Base-by-base conservation (phyloP, 2,888 invertebrate species). In the Isoperla grammatica region DNA sequence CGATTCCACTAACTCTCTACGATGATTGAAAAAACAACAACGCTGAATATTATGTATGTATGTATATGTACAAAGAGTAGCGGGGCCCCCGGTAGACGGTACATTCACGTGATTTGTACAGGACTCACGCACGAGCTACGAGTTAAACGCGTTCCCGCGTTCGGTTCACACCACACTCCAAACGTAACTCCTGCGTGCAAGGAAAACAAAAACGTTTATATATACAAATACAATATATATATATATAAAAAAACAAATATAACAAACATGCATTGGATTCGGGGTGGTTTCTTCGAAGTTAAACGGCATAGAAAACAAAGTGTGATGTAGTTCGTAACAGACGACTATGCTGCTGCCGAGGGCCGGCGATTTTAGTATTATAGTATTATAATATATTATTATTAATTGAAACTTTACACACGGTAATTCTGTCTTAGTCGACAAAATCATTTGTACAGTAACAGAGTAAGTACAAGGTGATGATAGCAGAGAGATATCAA, bases 381-480 rank as follows among this genome's bases (percentile, higher is more conserved):
- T 40, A 40, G n/a, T 40, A 40, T 40, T 40, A 40, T 40, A 6
- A 29, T 29, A 40, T 40, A 40, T 40, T 40, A 45, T 45, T 45
- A 45, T n/a, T 45, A 45, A 45, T 45, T 45, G 45, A 45, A 45
- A 45, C 45, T 45, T 45, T 45, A 45, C 45, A 45, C 45, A 17
- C 45, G 45, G 45, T n/a, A 45, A 45, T 45, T 17, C 19, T 19
- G 45, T 45, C 42, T 13, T 40, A 40, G 42, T 4, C 42, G 42
- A 40, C 42, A 40, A 40, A 40, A 40, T 17, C 45, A 17, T 75
- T 74, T 75, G 75, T 75, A 75, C 75, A 75, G 73, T 73, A 74
- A 74, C 73, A 74, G 74, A 73, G 74, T 75, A 75, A 75, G 75
- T 75, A 75, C 75, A 75, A 75, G 73, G 73, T 74, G 72, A n/a